Conservation (phyloP, 2,888 invertebrate species). For the Rotaria sp. region DNA sequence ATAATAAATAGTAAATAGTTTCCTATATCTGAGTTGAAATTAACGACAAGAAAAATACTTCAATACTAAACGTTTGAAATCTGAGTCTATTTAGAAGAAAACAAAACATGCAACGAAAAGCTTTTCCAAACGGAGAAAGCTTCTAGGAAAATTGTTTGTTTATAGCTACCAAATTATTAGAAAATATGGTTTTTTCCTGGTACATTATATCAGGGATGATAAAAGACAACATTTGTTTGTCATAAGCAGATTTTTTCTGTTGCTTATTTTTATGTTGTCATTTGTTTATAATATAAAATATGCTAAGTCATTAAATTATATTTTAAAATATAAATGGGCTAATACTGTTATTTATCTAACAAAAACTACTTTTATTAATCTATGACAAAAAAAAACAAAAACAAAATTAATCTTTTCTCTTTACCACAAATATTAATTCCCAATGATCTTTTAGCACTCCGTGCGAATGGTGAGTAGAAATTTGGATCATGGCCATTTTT, state of each 20-base stretch:
- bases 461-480: conserved; percentile 38
- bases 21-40: too few relatives aligned
- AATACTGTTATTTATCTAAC: too few relatives aligned
- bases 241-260: background rate
- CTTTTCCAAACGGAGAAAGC: too few relatives aligned
- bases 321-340: background rate
- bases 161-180: too few relatives aligned
- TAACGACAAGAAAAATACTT: too few relatives aligned
- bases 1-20: background rate
- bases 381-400: too few relatives aligned
- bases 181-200: background rate
- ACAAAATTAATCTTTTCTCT: background rate
- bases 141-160: too few relatives aligned
- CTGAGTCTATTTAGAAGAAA: too few relatives aligned
- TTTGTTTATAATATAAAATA: background rate
- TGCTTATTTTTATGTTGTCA: background rate
- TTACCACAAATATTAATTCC: conserved; percentile 38
- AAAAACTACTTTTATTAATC: too few relatives aligned
- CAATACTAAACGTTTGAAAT: too few relatives aligned
- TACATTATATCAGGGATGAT: background rate
- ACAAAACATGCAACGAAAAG: too few relatives aligned
- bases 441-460: conserved; percentile 29
- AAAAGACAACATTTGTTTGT: background rate
- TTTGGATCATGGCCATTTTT: conserved; percentile 33
- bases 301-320: background rate